Conservation (phyloP, 2,797 vertebrate species). For the Coilia nasus region DNA sequence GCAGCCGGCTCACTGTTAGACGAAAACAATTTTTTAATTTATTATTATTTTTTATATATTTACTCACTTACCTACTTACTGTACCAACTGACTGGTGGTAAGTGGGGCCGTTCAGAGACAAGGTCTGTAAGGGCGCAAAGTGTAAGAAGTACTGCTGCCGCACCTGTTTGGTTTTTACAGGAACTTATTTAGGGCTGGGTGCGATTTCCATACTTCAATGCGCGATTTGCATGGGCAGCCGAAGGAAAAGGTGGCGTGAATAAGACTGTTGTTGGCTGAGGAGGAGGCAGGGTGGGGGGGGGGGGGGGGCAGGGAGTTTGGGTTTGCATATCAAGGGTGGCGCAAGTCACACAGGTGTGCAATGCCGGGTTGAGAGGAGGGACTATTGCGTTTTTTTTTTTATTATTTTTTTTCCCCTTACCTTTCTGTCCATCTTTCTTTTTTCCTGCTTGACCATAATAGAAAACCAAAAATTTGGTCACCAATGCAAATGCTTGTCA, state of each 20-base stretch:
- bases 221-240: constrained; percentile 55
- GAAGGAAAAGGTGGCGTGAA: constrained; percentile 50
- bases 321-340: constrained; percentile 71
- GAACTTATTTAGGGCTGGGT: constrained; percentile 46
- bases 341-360: constrained; percentile 57
- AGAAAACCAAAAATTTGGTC: constrained; percentile 41
- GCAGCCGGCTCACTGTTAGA: constrained; percentile 73
- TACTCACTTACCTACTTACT: too few relatives aligned
- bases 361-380: constrained; percentile 63
- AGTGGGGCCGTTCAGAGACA: too few relatives aligned
- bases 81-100: too few relatives aligned
- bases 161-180: constrained; percentile 43
- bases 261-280: constrained; percentile 60
- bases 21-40: constrained; percentile 52
- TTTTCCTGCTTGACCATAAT: constrained; percentile 11
- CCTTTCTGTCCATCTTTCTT: background rate
- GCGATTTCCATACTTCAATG: constrained; percentile 58
- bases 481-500: constrained; percentile 55
- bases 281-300: constrained; percentile 47
- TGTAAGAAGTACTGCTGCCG: constrained; percentile 27
- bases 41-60: background rate
- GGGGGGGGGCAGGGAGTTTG: constrained; percentile 44
- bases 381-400: constrained; percentile 46
- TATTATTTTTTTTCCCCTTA: background rate
- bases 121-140: background rate